phyloP scores from a whole-genome alignment of 2,888 invertebrate species.

The Pterostichus niger region DNA sequence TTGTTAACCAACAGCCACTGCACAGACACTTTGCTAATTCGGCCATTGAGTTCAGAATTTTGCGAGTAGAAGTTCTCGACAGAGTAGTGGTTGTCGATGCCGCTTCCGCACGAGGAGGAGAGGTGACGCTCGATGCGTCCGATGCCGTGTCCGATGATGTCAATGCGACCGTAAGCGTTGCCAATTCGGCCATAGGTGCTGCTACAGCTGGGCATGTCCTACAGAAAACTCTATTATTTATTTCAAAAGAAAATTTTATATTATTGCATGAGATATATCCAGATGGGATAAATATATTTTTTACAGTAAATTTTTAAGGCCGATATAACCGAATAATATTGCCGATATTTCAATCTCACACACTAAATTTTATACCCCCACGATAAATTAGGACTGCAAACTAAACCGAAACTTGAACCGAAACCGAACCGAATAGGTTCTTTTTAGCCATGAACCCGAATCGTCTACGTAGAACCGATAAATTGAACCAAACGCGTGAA shows the following conservation, averaged over 20 bases:
- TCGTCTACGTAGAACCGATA: too few species aligned
- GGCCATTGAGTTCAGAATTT: conserved; percentile 73
- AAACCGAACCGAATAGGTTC: too few species aligned
- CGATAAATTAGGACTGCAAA: too few species aligned
- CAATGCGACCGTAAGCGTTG: conserved; percentile 79
- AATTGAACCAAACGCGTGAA: too few species aligned
- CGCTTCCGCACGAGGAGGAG: conserved; percentile 84
- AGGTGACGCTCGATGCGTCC: conserved; percentile 82
- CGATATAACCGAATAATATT: too few species aligned
- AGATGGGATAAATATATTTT: too few species aligned
- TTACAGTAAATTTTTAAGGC: too few species aligned
- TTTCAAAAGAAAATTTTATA: neutral
- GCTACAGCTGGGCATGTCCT: conserved; percentile 71
- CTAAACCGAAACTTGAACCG: too few species aligned
- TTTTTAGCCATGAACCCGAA: too few species aligned
- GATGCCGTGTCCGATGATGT: conserved; percentile 79
- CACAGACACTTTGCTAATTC: conserved; percentile 82
- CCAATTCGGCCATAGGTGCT: conserved; percentile 76
- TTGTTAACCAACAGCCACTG: conserved; percentile 85
- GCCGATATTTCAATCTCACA: too few species aligned
- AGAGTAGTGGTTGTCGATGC: conserved; percentile 76
- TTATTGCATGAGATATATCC: too few species aligned
- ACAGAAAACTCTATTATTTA: neutral
- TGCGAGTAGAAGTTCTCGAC: conserved; percentile 76
- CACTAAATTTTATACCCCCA: too few species aligned